Base-by-base conservation (phyloP, 2,888 invertebrate genomes). In the Xestia rhomboidea region DNA sequence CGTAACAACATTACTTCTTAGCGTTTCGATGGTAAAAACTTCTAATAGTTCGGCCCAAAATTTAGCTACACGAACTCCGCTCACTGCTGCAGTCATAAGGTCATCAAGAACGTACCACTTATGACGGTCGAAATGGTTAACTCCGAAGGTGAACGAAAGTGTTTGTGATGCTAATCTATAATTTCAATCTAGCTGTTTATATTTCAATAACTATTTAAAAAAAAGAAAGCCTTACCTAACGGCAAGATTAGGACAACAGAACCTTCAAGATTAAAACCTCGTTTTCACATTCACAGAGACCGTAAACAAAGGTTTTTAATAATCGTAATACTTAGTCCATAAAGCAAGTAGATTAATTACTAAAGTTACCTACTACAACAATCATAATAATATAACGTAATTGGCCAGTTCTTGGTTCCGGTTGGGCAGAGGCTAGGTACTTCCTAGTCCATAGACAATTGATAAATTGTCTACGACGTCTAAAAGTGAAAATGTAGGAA, bases 401-500 rank as follows among this genome's bases (percentile, higher is more conserved):
- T 75, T 82, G 82, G 60, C 21, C 44, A 46, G 68, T 57, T 34
- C 51, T 76, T 77, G 68, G 74, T 77, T 81, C 79, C 74, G 81
- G 74, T 78, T 78, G 73, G 76, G 44, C 66, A 46, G 70, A 67
- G 62, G 46, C 80, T 44, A 44, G 44, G 77, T 46, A 77, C 62
- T 87, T 87, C 87, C 85, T 82, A n/a, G 83, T 24, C 69, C 30
- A 68, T 24, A 68, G 64, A 76, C 80, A 84, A 80, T 83, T 79
- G 68, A 83, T 86, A 60, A 76, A 83, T 79, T 79, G 73, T 81
- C 57, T 78, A 66, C 72, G 73, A 46, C 27, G 41, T 60, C 67
- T 73, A 10, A 76, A 75, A 80, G 80, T 74, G 77, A 87, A 84
- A 87, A 75, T 86, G 71, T 68, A 77, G 79, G 83, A 83, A 83